Evolutionary conservation across 1,140 invertebrate species (phyloP).

Genomic region (Dolichoris vasculosae): DNA sequence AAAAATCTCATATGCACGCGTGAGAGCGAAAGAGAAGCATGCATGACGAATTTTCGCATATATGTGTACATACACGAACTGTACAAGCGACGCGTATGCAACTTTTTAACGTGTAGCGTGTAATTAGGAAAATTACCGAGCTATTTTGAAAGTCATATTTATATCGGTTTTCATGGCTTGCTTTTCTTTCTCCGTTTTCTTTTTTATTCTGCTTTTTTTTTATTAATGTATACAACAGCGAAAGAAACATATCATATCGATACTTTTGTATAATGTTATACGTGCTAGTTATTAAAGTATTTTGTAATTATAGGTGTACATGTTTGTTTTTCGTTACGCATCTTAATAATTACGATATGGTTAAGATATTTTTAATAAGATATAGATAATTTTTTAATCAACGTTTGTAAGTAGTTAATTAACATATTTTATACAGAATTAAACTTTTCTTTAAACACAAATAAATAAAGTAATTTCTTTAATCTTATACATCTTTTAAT

Average conservation of each 20-base stretch:
- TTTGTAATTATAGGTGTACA: conserved; percentile 33
- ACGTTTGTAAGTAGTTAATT: background rate
- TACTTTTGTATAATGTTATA: conserved; percentile 27
- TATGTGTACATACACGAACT: too few relatives aligned
- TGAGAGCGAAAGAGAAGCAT: background rate
- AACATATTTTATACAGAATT: background rate
- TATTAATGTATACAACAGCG: background rate
- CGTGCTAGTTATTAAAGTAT: conserved; percentile 31
- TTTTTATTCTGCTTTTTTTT: background rate
- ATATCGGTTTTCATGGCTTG: conserved; percentile 48
- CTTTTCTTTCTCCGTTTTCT: conserved; percentile 35
- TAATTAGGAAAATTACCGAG: conserved; percentile 51
- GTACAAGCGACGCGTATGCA: conserved; percentile 24
- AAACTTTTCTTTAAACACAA: background rate
- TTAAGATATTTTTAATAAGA: conserved; percentile 16
- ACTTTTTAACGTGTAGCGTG: conserved; percentile 37
- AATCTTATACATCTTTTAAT: background rate
- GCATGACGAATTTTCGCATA: conserved; percentile 28
- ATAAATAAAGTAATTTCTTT: background rate
- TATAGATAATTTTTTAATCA: conserved; percentile 15
- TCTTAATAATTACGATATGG: conserved; percentile 25
- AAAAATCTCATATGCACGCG: conserved; percentile 24
- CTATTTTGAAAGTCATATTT: conserved; percentile 52
- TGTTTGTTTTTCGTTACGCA: conserved; percentile 24
- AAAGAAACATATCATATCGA: conserved; percentile 22